Conservation (phyloP, 2,888 invertebrate species). For the Hyles lineata region DNA sequence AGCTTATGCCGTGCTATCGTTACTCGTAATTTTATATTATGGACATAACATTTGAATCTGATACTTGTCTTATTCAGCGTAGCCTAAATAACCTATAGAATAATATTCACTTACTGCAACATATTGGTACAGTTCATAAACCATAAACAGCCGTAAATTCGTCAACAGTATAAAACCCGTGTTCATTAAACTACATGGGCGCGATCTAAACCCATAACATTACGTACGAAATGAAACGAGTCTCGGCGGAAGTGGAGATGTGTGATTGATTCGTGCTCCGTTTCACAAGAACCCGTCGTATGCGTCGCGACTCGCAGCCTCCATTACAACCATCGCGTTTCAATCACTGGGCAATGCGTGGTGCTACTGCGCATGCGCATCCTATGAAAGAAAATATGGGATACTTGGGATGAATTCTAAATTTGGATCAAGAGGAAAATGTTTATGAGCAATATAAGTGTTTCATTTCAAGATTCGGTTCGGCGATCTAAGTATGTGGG, state of each 20-base stretch:
- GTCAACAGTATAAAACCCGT: background rate
- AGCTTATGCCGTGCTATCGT: no score
- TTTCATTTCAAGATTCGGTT: no score
- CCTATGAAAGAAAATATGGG: background rate
- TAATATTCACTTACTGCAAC: no score
- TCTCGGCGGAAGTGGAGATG: conserved; percentile 3
- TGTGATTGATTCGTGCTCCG: conserved; percentile 27
- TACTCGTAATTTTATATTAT: no score
- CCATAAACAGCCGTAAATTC: background rate
- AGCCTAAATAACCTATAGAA: no score
- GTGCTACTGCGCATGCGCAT: background rate
- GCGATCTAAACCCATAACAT: background rate
- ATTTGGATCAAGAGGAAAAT: background rate
- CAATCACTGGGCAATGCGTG: background rate
- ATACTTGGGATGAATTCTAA: background rate
- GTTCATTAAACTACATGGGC: background rate
- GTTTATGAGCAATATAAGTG: no score
- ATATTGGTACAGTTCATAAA: no score
- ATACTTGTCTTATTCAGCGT: no score
- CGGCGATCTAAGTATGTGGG: no score
- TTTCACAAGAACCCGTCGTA: conserved; percentile 27
- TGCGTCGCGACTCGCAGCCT: background rate
- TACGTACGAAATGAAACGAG: conserved; percentile 3
- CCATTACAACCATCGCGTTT: background rate
- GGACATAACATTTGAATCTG: no score